Evolutionary conservation across 2,888 invertebrate species (phyloP).

Genomic region (Hoplodrina blanda): DNA sequence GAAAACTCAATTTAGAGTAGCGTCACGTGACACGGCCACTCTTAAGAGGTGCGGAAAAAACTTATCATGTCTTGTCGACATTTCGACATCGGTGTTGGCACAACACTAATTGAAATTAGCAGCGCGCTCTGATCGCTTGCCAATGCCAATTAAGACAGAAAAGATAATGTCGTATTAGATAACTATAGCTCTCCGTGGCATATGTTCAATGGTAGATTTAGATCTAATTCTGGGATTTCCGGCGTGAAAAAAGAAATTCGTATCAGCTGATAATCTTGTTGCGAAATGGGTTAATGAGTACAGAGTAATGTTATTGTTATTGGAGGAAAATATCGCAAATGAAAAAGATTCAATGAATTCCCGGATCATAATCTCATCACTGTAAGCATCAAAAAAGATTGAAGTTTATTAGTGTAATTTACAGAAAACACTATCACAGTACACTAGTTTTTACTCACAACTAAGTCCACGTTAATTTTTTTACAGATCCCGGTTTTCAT

Average conservation of each 20-base stretch:
- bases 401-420: not conserved
- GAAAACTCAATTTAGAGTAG: conserved; percentile 66
- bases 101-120: conserved; percentile 75
- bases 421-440: too few relatives aligned
- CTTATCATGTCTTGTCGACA: conserved; percentile 67
- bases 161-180: conserved; percentile 59
- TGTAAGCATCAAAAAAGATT: not conserved
- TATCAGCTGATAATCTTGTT: conserved; percentile 38
- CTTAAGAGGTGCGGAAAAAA: conserved; percentile 66
- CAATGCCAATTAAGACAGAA: conserved; percentile 74
- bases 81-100: conserved; percentile 68
- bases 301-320: not conserved
- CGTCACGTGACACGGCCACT: conserved; percentile 60
- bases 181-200: conserved; percentile 44
- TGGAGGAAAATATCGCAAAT: conserved; percentile 6
- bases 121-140: conserved; percentile 71
- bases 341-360: not conserved
- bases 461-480: too few relatives aligned
- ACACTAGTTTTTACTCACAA: too few relatives aligned
- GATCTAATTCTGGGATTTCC: conserved; percentile 43
- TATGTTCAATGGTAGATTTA: conserved; percentile 49
- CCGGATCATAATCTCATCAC: not conserved
- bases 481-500: too few relatives aligned
- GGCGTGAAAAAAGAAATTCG: conserved; percentile 25
- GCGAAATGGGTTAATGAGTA: conserved; percentile 50